Conservation (phyloP, 2,888 invertebrate genomes). For the Pristionchus entomophagus region DNA sequence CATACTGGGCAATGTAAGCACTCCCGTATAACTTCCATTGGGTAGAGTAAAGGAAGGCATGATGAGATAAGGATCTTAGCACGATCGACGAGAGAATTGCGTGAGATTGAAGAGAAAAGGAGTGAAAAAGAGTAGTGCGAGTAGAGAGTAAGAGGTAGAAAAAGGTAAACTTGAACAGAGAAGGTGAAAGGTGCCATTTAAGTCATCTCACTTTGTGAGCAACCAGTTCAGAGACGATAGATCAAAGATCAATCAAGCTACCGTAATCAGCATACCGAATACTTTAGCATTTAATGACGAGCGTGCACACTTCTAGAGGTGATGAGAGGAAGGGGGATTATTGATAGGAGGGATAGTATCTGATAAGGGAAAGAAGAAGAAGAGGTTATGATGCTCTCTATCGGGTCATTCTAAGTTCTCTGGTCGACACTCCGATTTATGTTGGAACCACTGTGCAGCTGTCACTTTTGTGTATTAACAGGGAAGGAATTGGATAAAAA, state of each 20-base stretch:
- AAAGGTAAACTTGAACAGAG: slow-evolving; percentile 16
- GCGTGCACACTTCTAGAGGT: slow-evolving; percentile 16
- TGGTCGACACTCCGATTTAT: neutral
- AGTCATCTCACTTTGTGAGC: no score
- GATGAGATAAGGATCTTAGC: slow-evolving; percentile 19
- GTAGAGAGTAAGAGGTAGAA: neutral
- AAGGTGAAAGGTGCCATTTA: neutral
- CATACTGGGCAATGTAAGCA: neutral
- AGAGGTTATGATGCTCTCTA: neutral
- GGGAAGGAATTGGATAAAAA: neutral
- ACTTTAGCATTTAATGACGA: neutral
- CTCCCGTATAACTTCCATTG: neutral
- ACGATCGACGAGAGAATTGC: neutral
- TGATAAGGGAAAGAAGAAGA: neutral
- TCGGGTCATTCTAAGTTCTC: neutral
- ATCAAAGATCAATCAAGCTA: neutral
- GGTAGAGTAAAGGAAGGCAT: neutral
- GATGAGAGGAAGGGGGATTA: neutral
- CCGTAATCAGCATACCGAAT: neutral
- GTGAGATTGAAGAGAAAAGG: neutral
- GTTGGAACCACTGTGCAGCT: neutral
- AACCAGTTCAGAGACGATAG: neutral
- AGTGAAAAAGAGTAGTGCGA: neutral
- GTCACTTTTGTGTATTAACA: neutral
- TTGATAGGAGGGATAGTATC: neutral